phyloP scores from a whole-genome alignment of 2,797 vertebrate genomes.

The Psittacula derbiana region DNA sequence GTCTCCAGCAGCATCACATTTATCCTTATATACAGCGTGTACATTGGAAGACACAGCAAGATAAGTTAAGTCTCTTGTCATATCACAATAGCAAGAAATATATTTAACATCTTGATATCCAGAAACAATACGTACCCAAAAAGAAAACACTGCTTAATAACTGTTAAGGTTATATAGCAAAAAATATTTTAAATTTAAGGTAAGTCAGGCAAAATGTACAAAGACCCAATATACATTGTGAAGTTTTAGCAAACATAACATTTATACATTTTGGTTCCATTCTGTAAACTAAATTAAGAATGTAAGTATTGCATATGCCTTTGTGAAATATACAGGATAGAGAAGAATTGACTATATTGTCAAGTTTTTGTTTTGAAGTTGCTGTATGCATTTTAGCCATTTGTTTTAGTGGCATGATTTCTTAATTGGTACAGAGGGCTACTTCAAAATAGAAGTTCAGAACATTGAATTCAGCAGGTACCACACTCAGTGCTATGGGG shows the following conservation, averaged over 20 bases:
- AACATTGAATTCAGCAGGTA: constrained; percentile 79
- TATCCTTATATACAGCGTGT: constrained; percentile 91
- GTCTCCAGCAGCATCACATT: constrained; percentile 88
- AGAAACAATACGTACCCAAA: constrained; percentile 88
- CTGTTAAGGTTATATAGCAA: constrained; percentile 88
- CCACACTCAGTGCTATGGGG: constrained; percentile 79
- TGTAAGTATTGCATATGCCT: constrained; percentile 99
- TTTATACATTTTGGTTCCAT: constrained; percentile 97
- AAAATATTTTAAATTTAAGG: constrained; percentile 90
- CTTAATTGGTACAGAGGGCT: constrained; percentile 67
- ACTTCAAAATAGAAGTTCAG: constrained; percentile 66
- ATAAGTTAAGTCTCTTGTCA: constrained; percentile 84
- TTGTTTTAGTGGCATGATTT: constrained; percentile 77
- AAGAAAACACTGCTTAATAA: constrained; percentile 94
- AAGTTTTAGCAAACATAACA: constrained; percentile 90
- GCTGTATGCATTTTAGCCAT: constrained; percentile 79
- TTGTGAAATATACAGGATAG: constrained; percentile 89
- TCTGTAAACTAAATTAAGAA: constrained; percentile 97
- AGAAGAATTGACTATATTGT: constrained; percentile 77
- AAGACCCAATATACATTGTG: constrained; percentile 87
- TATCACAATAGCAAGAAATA: constrained; percentile 82
- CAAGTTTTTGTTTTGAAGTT: constrained; percentile 76
- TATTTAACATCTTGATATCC: constrained; percentile 88
- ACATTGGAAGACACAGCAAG: constrained; percentile 94
- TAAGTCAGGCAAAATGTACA: constrained; percentile 87